A percentile compares a stretch with the other conserved stretches of the same genome.
These are phyloP conservation scores for Sapajus apella DNA, from an alignment of 2,113 vertebrate species.

Conservation along the genomic window DNA sequence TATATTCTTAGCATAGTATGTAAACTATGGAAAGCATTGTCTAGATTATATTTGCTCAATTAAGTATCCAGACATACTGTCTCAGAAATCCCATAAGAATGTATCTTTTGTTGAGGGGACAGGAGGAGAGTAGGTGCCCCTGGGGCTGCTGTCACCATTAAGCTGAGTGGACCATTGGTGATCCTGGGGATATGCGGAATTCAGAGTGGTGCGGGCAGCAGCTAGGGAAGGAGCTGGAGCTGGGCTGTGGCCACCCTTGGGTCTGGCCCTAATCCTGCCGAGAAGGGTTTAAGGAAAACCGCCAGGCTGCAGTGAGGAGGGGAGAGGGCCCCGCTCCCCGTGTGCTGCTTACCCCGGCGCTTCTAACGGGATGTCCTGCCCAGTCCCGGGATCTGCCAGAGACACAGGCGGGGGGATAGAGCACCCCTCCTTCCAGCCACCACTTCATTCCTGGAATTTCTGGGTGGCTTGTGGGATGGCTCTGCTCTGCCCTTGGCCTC, in stretches of 20 bases:
- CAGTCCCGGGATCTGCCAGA: background rate
- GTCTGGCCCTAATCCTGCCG: background rate
- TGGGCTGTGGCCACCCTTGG: background rate
- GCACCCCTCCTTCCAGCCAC: background rate
- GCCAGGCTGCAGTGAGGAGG: background rate
- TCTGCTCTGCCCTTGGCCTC: background rate
- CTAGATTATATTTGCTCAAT: background rate
- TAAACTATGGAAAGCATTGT: background rate
- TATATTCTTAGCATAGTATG: background rate
- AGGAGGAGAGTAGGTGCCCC: background rate
- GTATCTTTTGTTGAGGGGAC: background rate
- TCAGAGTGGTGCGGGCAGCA: background rate
- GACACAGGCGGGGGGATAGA: background rate
- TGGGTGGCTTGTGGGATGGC: slow-evolving; percentile 65
- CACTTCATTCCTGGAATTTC: slow-evolving; percentile 69
- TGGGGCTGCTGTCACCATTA: no score
- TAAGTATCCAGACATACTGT: fast-evolving
- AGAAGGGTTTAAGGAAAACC: background rate
- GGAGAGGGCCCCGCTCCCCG: background rate
- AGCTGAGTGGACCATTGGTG: background rate
- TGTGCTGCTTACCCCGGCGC: background rate
- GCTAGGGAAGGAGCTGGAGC: background rate
- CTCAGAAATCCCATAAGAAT: fast-evolving
- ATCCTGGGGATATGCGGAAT: background rate
- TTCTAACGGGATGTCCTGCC: background rate